phyloP scores from a whole-genome alignment of 2,797 vertebrate species.

The Carapus acus region DNA sequence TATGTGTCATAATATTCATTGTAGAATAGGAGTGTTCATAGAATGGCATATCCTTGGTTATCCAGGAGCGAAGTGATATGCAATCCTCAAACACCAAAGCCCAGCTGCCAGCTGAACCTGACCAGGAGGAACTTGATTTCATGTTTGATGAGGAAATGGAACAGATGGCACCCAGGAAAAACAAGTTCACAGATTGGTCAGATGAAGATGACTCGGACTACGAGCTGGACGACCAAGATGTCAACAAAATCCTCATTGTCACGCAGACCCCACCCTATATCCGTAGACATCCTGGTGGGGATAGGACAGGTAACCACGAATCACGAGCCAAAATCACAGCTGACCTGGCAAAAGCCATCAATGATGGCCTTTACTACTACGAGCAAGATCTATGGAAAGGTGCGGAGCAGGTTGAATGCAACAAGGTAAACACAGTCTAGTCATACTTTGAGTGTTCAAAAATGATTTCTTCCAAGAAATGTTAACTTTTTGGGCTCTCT shows the following conservation, averaged over 20 bases:
- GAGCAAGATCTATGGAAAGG: constrained; percentile 87
- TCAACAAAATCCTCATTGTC: constrained; percentile 93
- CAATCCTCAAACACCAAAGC: constrained; percentile 22
- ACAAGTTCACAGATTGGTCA: constrained; percentile 84
- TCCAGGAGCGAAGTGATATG: constrained; percentile 48
- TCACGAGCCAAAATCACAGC: constrained; percentile 79
- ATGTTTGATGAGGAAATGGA: constrained; percentile 92
- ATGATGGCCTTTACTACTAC: constrained; percentile 88
- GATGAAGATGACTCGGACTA: constrained; percentile 84
- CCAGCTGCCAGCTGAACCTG: constrained; percentile 52
- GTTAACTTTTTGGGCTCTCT: no score
- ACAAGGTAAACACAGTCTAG: constrained; percentile 74
- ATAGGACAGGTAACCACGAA: constrained; percentile 75
- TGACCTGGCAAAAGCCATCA: constrained; percentile 87
- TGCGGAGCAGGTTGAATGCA: constrained; percentile 68
- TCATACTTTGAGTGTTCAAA: no score
- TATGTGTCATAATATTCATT: no score
- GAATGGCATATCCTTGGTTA: background rate
- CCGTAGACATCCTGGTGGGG: constrained; percentile 79
- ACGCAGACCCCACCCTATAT: constrained; percentile 86
- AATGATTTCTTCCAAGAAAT: background rate
- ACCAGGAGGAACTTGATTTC: constrained; percentile 91
- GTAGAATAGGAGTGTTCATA: constrained; percentile 1
- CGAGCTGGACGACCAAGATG: constrained; percentile 86
- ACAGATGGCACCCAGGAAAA: constrained; percentile 77